These are phyloP conservation scores for Athalia circularis DNA, from an alignment of 2,888 invertebrate species.

Conservation along the genomic window DNA sequence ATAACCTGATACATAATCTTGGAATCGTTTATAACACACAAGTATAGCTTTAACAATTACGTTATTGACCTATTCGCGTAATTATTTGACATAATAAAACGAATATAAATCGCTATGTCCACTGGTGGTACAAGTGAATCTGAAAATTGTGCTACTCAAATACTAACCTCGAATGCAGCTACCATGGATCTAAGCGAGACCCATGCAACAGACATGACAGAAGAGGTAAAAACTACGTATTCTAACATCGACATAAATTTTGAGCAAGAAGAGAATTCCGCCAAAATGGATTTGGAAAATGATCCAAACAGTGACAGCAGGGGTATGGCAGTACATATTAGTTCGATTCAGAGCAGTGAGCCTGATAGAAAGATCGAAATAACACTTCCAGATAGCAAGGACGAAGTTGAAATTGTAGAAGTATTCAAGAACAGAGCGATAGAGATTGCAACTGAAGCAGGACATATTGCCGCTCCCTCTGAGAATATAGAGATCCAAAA, in stretches of 20 bases:
- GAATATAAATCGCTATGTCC: constrained; percentile 9
- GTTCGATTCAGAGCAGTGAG: not conserved
- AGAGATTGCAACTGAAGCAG: not conserved
- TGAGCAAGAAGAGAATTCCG: not conserved
- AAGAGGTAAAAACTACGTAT: constrained; percentile 16
- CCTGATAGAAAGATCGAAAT: not conserved
- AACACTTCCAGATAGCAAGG: not conserved
- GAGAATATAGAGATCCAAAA: not conserved
- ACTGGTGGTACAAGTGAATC: not conserved
- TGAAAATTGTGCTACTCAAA: not conserved
- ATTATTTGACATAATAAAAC: not conserved
- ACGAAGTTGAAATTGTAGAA: constrained; percentile 5
- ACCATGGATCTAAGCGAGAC: not conserved
- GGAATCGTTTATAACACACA: not conserved
- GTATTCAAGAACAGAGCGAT: not conserved
- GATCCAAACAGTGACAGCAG: not conserved
- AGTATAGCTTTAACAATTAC: not conserved
- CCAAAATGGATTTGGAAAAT: not conserved
- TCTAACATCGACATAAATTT: not conserved
- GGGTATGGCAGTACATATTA: not conserved
- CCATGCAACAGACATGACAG: not conserved
- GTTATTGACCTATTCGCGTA: not conserved
- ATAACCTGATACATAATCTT: constrained; percentile 2
- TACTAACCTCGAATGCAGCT: constrained; percentile 20
- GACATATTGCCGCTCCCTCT: not conserved